Base-by-base conservation (phyloP, 30 jellyfish, hydroid and myxozoan genomes). In the Chrysaora quinquecirrha region DNA sequence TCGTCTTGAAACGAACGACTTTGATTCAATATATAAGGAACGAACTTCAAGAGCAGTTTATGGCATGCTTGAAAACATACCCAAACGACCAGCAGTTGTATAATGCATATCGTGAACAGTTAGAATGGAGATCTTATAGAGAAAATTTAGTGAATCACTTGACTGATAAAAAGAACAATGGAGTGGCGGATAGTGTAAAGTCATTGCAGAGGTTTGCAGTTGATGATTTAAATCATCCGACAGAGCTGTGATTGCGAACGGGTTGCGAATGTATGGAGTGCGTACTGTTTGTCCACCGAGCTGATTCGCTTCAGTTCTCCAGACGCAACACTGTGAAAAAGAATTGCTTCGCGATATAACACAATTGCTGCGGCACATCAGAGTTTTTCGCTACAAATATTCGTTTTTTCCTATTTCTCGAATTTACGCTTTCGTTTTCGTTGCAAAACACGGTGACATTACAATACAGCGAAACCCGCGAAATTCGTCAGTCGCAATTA, bases 21-120 rank as follows among this genome's bases (percentile, higher is more conserved):
- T 32, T 85, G 18, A 4, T 35, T 6, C 85, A 69, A 16, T 23
- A 12, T 10, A 12, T 68, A 66, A 64, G 65, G 25, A 50, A 66
- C n/a, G 60, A 64, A 64, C 49, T 72, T 1, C 18, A 34, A 20
- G 89, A 62, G 6, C 52, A 46, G 46, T 34, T 85, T 2, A 20
- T 23, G 58, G 78, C 73, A 30, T 7, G 29, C 18, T 77, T 71
- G 33, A 75, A 31, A 12, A 0, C 80, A 19, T 85, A 74, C 56
- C 89, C 96, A 30, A 30, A 46, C 22, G 96, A 85, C 68, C 69
- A 66, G 1, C 84, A 85, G 30, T 75, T 85, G 43, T 68, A 74
- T 70, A 31, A 30, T 25, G 89, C 96, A 1, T 75, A 74, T 65
- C 54, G 35, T 14, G 68, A 75, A 54, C 85, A 74, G 48, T 23